Evolutionary conservation across 2,888 invertebrate genomes (phyloP).

Genomic region (Pachliopta kotzebuea): DNA sequence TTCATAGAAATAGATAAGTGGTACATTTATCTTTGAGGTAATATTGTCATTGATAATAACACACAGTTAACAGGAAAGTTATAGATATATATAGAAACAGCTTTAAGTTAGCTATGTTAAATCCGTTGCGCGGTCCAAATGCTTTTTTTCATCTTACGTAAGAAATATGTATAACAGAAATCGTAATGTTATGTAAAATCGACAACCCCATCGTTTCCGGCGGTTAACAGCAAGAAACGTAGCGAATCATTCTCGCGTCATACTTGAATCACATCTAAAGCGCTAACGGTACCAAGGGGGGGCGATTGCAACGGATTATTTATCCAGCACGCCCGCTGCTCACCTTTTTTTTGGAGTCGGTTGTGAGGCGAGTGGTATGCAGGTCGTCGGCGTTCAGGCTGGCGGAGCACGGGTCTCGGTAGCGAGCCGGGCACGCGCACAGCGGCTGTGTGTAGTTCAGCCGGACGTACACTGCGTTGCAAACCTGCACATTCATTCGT

Average conservation of each 20-base stretch:
- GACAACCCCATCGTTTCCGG: too few species aligned
- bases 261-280: slow-evolving; percentile 10
- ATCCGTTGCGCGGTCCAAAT: too few species aligned
- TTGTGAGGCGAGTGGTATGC: slow-evolving; percentile 94
- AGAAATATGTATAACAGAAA: too few species aligned
- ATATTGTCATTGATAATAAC: too few species aligned
- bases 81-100: too few species aligned
- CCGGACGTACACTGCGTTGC: slow-evolving; percentile 95
- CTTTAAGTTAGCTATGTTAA: too few species aligned
- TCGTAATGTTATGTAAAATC: too few species aligned
- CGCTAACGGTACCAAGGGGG: slow-evolving; percentile 22
- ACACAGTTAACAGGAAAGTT: too few species aligned
- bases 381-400: slow-evolving; percentile 94
- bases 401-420: slow-evolving; percentile 94
- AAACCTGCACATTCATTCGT: slow-evolving; percentile 80
- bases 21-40: too few species aligned
- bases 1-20: too few species aligned
- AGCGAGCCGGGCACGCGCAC: slow-evolving; percentile 94
- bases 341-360: slow-evolving; percentile 92
- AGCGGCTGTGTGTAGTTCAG: slow-evolving; percentile 95
- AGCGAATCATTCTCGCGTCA: slow-evolving; percentile 9
- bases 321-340: slow-evolving; percentile 25
- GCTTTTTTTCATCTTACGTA: too few species aligned
- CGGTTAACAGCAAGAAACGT: neutral
- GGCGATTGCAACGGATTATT: slow-evolving; percentile 21